Evolutionary conservation across 2,888 invertebrate genomes (phyloP).

Genomic region (Ephialtes manifestator): DNA sequence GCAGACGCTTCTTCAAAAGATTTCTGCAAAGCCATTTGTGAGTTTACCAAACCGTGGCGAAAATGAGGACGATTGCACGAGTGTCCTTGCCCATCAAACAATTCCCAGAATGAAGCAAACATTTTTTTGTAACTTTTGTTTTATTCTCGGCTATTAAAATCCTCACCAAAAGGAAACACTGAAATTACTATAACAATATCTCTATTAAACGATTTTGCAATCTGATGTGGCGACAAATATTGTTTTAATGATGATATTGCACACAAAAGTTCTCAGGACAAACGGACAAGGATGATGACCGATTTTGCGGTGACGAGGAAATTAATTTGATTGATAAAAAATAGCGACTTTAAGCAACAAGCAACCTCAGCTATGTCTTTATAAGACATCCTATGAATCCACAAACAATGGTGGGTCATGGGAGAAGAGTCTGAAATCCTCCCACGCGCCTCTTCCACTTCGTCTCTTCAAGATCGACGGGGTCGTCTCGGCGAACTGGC

Average conservation of each 20-base stretch:
- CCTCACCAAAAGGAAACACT: slow-evolving; percentile 2
- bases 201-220: slow-evolving; percentile 2
- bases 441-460: slow-evolving; percentile 56
- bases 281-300: background rate
- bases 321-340: slow-evolving; percentile 35
- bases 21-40: background rate
- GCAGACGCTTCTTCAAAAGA: background rate
- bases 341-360: background rate
- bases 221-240: background rate
- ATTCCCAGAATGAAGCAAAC: slow-evolving; percentile 41
- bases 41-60: slow-evolving; percentile 37
- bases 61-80: slow-evolving; percentile 48
- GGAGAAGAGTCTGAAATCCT: slow-evolving; percentile 58
- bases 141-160: slow-evolving; percentile 8
- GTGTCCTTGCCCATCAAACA: slow-evolving; percentile 48
- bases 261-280: slow-evolving; percentile 4
- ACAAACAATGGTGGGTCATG: slow-evolving; percentile 64
- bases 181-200: background rate
- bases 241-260: background rate
- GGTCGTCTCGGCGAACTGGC: slow-evolving; percentile 53
- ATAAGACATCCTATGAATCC: slow-evolving; percentile 37
- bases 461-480: slow-evolving; percentile 63
- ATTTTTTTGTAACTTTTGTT: slow-evolving; percentile 11
- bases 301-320: slow-evolving; percentile 10
- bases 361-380: slow-evolving; percentile 13